Evolutionary conservation across 2,888 invertebrate species (phyloP), one percentile per base, ranked within the genome.

Genomic region (Eudemis profundana): DNA sequence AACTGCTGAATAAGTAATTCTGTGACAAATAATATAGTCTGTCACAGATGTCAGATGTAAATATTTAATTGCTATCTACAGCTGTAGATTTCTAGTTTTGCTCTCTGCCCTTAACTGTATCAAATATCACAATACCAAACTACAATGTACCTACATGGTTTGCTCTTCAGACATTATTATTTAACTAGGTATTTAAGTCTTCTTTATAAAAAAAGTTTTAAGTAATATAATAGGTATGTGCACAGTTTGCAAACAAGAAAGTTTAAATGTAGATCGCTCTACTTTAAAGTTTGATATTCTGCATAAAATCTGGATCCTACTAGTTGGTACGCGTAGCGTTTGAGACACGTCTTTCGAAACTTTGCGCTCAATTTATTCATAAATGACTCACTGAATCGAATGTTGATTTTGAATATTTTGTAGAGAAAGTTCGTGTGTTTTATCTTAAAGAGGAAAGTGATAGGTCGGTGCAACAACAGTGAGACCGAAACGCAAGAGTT

Each of bases 351-450:
- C 17, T 12, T 42, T 17, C 36, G 44, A 51, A 50, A 19, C 19
- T 19, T 46, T 21, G 27, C 17, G 36, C 17, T 33, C 42, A 36
- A 54, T 21, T 29, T 54, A 64, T 57, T 51, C 64, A 44, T 51
- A 44, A 40, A 67, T 68, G 67, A 68, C 62, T 59, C 65, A 61
- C 44, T 50, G 56, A 49, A 61, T 53, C 68, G 51, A 59, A 64
- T 59, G 68, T 64, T 66, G 61, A 54, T 66, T 60, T 60, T 72
- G 69, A 67, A 72, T 62, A 49, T 67, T 56, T 62, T 72, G 69
- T 68, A 72, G 82, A 79, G 85, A 85, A 85, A 85, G 85, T 84
- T 68, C 54, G 61, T 65, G 44, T 72, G 73, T 79, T 81, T 77
- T 78, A 77, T 71, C 75, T 76, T 75, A 79, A 81, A 69, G 67